A percentile compares a stretch with the other conserved stretches of the same genome.
phyloP scores from a whole-genome alignment of 1,140 invertebrate genomes.

The Euura saliciscinereae region DNA sequence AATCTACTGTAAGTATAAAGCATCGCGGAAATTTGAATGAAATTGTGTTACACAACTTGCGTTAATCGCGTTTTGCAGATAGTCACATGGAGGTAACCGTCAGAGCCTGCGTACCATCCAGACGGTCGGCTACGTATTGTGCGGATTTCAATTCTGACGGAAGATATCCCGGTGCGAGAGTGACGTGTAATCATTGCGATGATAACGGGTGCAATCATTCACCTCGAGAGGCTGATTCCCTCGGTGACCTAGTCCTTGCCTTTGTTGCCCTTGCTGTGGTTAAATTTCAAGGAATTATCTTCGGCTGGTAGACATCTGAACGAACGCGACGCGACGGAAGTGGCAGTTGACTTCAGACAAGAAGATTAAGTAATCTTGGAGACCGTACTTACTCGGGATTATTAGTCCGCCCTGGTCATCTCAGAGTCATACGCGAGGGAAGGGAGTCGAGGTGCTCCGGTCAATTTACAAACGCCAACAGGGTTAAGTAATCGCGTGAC shows the following conservation, averaged over 20 bases:
- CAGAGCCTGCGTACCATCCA: constrained; percentile 44
- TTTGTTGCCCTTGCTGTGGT: neutral
- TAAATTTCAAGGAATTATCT: neutral
- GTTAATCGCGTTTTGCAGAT: constrained; percentile 30
- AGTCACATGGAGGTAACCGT: constrained; percentile 44
- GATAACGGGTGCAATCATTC: constrained; percentile 42
- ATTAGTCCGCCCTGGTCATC: neutral
- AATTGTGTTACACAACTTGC: too few relatives aligned
- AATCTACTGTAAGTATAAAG: constrained; percentile 40
- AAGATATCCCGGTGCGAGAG: constrained; percentile 36
- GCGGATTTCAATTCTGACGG: constrained; percentile 22
- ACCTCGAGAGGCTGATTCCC: neutral
- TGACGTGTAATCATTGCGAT: constrained; percentile 45
- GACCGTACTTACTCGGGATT: constrained; percentile 16
- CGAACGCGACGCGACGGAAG: constrained; percentile 34
- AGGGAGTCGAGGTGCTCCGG: constrained; percentile 46
- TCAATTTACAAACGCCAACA: constrained; percentile 49
- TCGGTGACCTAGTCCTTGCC: neutral
- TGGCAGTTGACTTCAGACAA: constrained; percentile 37
- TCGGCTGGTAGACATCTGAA: neutral
- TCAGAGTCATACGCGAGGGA: constrained; percentile 12
- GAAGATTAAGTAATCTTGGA: constrained; percentile 46
- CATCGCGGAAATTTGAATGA: too few relatives aligned
- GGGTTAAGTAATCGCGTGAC: constrained; percentile 51
- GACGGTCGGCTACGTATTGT: constrained; percentile 39